These are phyloP conservation scores for Neodiprion fabricii DNA, from an alignment of 1,140 invertebrate species.

Conservation along the genomic window DNA sequence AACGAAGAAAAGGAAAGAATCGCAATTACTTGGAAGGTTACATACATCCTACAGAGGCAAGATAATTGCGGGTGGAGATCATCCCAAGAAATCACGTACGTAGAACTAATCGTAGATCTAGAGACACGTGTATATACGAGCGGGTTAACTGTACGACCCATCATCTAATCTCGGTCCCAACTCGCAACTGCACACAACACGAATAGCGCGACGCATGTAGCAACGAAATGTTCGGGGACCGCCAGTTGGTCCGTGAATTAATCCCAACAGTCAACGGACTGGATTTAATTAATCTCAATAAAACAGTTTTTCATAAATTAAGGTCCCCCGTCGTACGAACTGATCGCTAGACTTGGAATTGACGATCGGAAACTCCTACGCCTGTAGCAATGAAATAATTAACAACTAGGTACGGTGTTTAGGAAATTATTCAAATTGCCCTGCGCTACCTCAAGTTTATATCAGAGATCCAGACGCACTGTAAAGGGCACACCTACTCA, in stretches of 20 bases:
- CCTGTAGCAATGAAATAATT: background rate
- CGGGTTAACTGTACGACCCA: no score
- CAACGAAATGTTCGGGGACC: no score
- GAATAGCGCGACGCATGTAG: no score
- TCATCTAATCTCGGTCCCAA: no score
- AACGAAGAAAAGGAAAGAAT: background rate
- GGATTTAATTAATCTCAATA: constrained; percentile 5
- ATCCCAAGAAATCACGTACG: no score
- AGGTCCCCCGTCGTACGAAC: background rate
- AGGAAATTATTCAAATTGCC: background rate
- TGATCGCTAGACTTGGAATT: background rate
- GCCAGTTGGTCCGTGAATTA: background rate
- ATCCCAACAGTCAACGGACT: background rate
- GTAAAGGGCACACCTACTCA: background rate
- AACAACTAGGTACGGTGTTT: background rate
- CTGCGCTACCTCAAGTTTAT: background rate
- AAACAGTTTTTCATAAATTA: background rate
- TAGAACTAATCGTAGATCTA: no score
- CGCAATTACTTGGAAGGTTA: background rate
- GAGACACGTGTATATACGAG: no score
- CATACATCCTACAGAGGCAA: no score
- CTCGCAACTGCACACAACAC: no score
- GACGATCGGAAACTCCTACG: background rate
- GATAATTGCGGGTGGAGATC: no score
- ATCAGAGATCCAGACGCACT: background rate